Base-by-base conservation (phyloP, 2,797 vertebrate species). In the Apogon hyalosoma region DNA sequence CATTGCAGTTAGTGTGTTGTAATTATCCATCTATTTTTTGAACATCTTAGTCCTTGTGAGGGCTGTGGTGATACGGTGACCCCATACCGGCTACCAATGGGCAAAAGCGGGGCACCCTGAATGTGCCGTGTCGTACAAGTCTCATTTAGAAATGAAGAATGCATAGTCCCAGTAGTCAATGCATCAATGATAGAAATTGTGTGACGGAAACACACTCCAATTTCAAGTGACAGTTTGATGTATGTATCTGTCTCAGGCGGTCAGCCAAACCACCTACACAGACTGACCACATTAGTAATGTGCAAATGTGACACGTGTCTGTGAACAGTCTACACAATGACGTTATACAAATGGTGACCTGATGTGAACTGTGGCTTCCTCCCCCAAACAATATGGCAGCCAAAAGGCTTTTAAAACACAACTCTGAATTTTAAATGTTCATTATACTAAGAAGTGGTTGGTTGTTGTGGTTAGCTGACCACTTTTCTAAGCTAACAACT, bases 251-350 rank as follows among this genome's bases (percentile, higher is more conserved):
- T 77, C 40, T 67, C 2, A 0, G 72, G 55, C 63, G 41, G 58
- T 65, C 7, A 36, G 60, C 66, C 75, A 82, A 77, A 80, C 68
- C 65, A 69, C 68, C 78, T 39, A 64, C 60, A 56, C 52, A 56
- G 59, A 69, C 55, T 61, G 60, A 21, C 61, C 11, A 10, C 55
- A 76, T 70, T 64, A 67, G 40, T 13, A 51, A 58, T 65, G 60
- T 62, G 45, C 41, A 62, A 77, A 76, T 74, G 39, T 63, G 59
- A 54, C 73, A 64, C 55, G 46, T 75, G 19, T 58, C 42, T 55
- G 49, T 39, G 42, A 61, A 36, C 41, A 51, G 16, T 42, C 49
- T 8, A 11, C 47, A 67, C 33, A 12, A 6, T 42, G 12, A 49
- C 18, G 11, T 36, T 41, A 31, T n/a, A 48, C 31, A 57, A 53